Conservation (phyloP, 2,797 vertebrate species). For the Crypturellus tataupa region DNA sequence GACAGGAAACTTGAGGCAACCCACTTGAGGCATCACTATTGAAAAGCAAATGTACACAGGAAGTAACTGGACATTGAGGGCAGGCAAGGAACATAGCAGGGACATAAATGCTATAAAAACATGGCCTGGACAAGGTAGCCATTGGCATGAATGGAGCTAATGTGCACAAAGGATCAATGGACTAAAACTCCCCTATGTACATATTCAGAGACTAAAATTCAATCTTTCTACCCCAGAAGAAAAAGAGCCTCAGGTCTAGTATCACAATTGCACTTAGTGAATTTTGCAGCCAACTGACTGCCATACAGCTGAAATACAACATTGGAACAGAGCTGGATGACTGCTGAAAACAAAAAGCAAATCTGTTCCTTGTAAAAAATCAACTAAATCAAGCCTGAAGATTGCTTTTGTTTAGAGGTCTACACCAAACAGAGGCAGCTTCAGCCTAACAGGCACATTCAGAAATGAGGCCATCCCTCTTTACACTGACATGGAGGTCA, state of each 20-base stretch:
- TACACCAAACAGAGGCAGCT: not conserved
- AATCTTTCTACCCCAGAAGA: not conserved
- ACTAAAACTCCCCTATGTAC: rapidly evolving
- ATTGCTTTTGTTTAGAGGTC: not conserved
- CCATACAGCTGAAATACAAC: not conserved
- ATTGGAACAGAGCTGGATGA: not conserved
- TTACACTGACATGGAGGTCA: not conserved
- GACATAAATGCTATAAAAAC: not conserved
- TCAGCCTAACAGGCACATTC: not conserved
- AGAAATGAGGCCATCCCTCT: not conserved
- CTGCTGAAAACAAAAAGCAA: not conserved
- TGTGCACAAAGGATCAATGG: not conserved
- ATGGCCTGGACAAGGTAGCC: not conserved
- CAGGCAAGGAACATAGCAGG: not conserved
- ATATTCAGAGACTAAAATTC: not conserved
- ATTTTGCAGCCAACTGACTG: not conserved
- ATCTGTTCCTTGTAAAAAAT: not conserved
- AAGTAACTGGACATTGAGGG: not conserved
- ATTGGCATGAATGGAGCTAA: not conserved
- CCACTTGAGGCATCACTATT: not conserved
- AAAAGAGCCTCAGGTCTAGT: not conserved
- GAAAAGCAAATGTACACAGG: not conserved
- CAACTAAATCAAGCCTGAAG: not conserved
- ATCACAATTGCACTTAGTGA: not conserved
- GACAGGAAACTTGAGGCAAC: not conserved